Percentiles rank a stretch among this genome's conserved stretches.
These are phyloP conservation scores for Cinara cedri DNA, from an alignment of 2,888 invertebrate species.

Conservation along the genomic window DNA sequence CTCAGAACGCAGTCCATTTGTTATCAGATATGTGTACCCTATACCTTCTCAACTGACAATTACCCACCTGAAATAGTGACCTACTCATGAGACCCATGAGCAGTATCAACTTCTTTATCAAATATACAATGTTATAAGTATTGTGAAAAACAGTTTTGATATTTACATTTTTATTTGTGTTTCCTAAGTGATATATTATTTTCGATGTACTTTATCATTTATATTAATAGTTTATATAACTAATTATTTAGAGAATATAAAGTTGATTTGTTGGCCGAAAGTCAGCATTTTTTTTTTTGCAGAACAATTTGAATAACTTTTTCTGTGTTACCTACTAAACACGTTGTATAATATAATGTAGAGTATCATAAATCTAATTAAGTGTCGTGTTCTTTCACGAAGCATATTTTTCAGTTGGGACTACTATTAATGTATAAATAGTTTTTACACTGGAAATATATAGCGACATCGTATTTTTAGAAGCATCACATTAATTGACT, in stretches of 20 bases:
- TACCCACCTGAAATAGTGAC: too few species aligned
- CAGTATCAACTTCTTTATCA: too few species aligned
- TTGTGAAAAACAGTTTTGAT: too few species aligned
- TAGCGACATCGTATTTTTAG: constrained; percentile 16
- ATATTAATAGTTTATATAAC: background rate
- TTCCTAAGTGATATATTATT: too few species aligned
- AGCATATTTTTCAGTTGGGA: background rate
- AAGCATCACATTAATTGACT: background rate
- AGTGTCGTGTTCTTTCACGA: constrained; percentile 29
- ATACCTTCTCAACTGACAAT: too few species aligned
- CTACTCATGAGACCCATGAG: too few species aligned
- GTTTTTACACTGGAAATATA: constrained; percentile 1
- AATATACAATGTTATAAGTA: too few species aligned
- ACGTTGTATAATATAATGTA: background rate
- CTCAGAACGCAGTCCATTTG: too few species aligned
- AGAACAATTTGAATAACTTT: constrained; percentile 22
- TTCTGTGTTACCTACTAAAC: background rate
- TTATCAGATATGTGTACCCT: too few species aligned
- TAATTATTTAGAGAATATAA: background rate
- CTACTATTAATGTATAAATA: constrained; percentile 1
- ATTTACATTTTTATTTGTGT: too few species aligned
- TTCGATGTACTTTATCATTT: too few species aligned
- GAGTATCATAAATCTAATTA: background rate
- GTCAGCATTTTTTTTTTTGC: constrained; percentile 1
- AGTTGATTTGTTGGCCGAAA: constrained; percentile 19